A percentile compares a stretch with the other conserved stretches of the same genome.
phyloP scores from a whole-genome alignment of 2,113 vertebrate genomes.

The Cairina moschata region DNA sequence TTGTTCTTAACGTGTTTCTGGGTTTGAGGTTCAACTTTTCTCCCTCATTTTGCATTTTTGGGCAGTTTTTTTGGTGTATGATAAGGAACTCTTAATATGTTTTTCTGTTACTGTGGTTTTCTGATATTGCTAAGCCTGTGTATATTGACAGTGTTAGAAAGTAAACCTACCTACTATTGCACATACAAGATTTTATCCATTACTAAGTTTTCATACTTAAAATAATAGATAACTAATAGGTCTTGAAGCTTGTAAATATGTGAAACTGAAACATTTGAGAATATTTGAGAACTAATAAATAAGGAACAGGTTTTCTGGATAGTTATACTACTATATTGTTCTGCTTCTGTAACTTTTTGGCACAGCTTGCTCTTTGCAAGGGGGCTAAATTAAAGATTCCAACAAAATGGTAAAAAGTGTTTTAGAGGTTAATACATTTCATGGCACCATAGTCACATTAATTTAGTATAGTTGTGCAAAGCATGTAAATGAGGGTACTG shows the following conservation, averaged over 20 bases:
- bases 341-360: background rate
- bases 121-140: background rate
- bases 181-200: background rate
- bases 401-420: background rate
- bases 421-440: background rate
- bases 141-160: background rate
- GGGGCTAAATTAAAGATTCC: background rate
- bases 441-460: background rate
- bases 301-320: background rate
- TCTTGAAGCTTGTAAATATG: background rate
- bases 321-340: background rate
- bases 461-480: background rate
- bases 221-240: background rate
- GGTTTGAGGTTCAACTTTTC: background rate
- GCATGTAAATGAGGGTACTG: background rate
- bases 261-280: background rate
- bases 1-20: background rate
- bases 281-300: background rate
- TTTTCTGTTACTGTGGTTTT: background rate
- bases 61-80: background rate
- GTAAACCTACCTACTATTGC: background rate
- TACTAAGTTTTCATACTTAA: background rate
- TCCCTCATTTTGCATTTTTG: background rate
- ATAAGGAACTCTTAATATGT: background rate
- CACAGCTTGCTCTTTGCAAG: background rate